These are phyloP conservation scores for Iguana delicatissima DNA, from an alignment of 2,797 vertebrate genomes.

Conservation along the genomic window DNA sequence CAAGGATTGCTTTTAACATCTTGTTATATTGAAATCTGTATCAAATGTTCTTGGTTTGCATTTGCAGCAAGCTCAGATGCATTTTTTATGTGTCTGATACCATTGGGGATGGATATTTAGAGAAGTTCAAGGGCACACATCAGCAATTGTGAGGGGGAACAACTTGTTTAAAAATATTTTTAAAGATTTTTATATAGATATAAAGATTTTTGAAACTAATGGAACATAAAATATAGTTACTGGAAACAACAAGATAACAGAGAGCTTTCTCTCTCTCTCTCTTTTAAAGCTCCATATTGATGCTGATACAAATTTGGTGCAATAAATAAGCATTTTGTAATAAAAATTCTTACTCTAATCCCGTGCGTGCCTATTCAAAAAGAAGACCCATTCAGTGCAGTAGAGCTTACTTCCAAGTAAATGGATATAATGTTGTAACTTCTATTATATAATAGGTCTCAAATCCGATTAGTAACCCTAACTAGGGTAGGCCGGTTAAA, in stretches of 20 bases:
- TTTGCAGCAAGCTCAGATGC: neutral
- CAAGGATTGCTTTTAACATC: constrained; percentile 22
- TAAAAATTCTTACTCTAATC: neutral
- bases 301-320: neutral
- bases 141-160: constrained; percentile 20
- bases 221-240: neutral
- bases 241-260: neutral
- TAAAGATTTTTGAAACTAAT: neutral
- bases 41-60: constrained; percentile 25
- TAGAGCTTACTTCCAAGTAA: neutral
- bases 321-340: neutral
- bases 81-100: neutral
- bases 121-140: constrained; percentile 52
- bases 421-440: neutral
- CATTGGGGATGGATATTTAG: constrained; percentile 41
- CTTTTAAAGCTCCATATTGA: neutral
- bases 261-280: no score
- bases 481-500: no score
- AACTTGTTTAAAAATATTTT: neutral
- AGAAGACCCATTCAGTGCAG: neutral
- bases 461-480: no score
- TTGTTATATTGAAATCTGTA: constrained; percentile 2
- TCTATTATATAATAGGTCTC: neutral
- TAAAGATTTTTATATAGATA: neutral
- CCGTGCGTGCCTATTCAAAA: neutral